Base-by-base conservation (phyloP, 1,140 invertebrate species). In the Brachionus koreanus region DNA sequence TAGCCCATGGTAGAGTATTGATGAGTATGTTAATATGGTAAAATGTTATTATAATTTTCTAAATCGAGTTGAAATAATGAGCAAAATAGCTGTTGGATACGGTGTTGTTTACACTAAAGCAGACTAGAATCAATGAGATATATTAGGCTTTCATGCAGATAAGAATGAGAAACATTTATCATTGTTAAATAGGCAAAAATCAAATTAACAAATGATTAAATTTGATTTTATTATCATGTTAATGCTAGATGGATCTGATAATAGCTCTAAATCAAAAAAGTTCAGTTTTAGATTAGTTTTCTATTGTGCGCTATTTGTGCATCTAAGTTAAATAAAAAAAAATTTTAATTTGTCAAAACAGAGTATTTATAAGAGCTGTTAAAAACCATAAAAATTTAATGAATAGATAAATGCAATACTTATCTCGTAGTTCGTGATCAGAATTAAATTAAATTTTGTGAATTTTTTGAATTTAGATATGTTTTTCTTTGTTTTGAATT, bases 21-120 rank as follows among this genome's bases (percentile, higher is more conserved):
- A 57, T 57, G 49, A 57, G 33, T 69, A 69, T 69, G 65, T 39
- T 69, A 69, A 69, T 69, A 69, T 69, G 65, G 13, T 43, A 69
- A 57, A 69, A 69, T 69, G 65, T 69, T 69, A 69, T 69, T 69
- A 37, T 19, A 19, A 37, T 69, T 69, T 69, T 69, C 13, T 69
- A 39, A 69, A 69, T 69, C 37, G 65, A 69, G 33, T 69, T 69
- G 65, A 69, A 69, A 37, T 69, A 69, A 69, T 69, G 65, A 39
- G 25, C 16, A 69, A 69, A 69, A 69, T 69, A 69, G 65, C 65
- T 69, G 65, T 39, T 69, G 65, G 65, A 69, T 69, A 69, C 65
- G 65, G 65, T 69, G 65, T 69, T 69, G 65, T 69, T 69, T 69
- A 69, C 65, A 69, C 37, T 69, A 12, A 69, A 39, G 13, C 37